A percentile compares a stretch with the other conserved stretches of the same genome.
Evolutionary conservation across 2,113 vertebrate genomes (phyloP).

Genomic region (Oenanthe melanoleuca): DNA sequence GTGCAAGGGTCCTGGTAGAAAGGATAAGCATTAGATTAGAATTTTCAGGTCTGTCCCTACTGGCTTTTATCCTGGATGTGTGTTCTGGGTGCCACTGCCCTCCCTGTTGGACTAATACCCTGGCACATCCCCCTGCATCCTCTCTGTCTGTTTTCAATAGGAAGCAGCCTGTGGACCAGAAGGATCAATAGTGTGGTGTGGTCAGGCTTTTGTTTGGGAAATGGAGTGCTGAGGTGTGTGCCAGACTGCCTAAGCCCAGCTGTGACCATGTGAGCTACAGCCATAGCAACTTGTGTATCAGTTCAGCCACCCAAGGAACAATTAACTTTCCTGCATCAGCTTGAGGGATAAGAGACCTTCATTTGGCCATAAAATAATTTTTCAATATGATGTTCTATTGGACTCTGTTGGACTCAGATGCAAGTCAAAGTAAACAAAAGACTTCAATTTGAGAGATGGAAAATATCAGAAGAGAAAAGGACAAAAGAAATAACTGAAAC

Average conservation of each 20-base stretch:
- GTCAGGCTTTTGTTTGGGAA: not conserved
- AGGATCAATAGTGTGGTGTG: not conserved
- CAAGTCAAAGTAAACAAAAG: not conserved
- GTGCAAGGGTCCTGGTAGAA: not conserved
- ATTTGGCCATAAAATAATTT: not conserved
- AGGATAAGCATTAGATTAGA: not conserved
- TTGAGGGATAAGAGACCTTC: not conserved
- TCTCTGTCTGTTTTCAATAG: not conserved
- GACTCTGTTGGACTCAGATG: not conserved
- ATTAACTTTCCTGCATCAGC: not conserved
- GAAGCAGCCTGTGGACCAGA: not conserved
- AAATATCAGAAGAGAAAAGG: not conserved
- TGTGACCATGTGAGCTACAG: not conserved
- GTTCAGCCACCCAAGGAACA: not conserved
- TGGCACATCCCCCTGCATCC: not conserved
- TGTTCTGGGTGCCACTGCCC: not conserved
- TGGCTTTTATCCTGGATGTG: not conserved
- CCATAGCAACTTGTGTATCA: not conserved
- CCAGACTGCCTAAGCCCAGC: not conserved
- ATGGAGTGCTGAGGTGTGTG: not conserved
- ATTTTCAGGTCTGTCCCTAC: not conserved
- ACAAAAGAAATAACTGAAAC: not conserved
- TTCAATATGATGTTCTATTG: not conserved
- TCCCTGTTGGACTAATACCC: not conserved
- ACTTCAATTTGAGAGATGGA: not conserved